phyloP scores from a whole-genome alignment of 2,113 vertebrate genomes.

The Lontra canadensis region DNA sequence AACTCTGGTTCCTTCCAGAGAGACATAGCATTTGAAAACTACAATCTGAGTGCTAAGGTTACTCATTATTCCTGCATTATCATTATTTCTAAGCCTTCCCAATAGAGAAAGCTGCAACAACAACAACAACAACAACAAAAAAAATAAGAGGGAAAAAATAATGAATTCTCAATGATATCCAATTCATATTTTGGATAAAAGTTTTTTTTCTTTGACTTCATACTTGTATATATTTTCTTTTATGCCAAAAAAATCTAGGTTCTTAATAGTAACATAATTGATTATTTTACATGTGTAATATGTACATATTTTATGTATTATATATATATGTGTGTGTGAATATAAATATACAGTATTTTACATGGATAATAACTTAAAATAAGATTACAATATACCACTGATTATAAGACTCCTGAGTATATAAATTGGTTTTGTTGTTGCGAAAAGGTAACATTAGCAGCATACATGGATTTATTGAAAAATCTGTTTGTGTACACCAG shows the following conservation, averaged over 20 bases:
- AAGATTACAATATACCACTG: background rate
- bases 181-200: slow-evolving; percentile 6
- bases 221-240: background rate
- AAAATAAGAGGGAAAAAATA: background rate
- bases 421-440: background rate
- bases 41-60: background rate
- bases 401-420: background rate
- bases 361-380: slow-evolving; percentile 7
- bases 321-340: background rate
- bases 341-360: background rate
- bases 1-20: background rate
- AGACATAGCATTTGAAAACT: background rate
- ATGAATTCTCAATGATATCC: background rate
- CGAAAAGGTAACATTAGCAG: background rate
- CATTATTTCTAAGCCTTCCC: background rate
- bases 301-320: background rate
- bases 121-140: background rate
- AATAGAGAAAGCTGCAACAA: background rate
- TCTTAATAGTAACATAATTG: background rate
- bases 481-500: background rate
- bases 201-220: background rate
- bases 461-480: background rate
- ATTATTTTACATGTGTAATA: background rate
- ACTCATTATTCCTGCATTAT: background rate
- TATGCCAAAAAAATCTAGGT: slow-evolving; percentile 15